Percentiles rank a stretch among this genome's conserved stretches.
These are phyloP conservation scores for Lucifuga dentata DNA, from an alignment of 2,113 vertebrate species.

Conservation along the genomic window DNA sequence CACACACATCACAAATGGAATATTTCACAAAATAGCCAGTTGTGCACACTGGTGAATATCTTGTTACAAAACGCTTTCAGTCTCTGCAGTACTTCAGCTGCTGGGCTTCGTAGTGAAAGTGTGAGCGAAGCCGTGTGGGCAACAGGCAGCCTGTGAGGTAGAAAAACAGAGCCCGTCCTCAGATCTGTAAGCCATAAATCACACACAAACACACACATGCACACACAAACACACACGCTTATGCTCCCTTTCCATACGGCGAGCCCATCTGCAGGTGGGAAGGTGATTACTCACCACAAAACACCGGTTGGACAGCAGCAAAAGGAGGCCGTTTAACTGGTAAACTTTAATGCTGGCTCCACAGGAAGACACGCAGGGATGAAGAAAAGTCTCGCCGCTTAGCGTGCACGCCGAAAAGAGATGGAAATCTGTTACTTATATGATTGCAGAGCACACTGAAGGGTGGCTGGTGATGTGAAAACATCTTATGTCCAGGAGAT, in stretches of 20 bases:
- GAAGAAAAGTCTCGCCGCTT: conserved; percentile 47
- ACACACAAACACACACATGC: conserved; percentile 46
- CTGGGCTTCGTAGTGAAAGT: conserved; percentile 16
- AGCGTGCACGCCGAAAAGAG: conserved; percentile 38
- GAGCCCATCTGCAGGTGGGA: conserved; percentile 76
- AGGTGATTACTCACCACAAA: conserved; percentile 80
- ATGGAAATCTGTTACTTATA: conserved; percentile 31
- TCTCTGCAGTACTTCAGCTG: conserved; percentile 18
- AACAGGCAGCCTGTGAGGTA: conserved; percentile 71
- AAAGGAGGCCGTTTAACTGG: conserved; percentile 76
- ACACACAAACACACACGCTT: conserved; percentile 41
- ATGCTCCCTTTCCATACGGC: conserved; percentile 51
- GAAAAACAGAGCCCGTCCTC: conserved; percentile 52
- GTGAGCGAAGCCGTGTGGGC: conserved; percentile 40
- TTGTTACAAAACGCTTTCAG: conserved; percentile 1
- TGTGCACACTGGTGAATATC: not conserved
- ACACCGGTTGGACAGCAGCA: conserved; percentile 69
- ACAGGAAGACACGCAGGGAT: conserved; percentile 51
- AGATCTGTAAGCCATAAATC: conserved; percentile 72
- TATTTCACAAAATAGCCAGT: not conserved
- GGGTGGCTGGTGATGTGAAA: conserved; percentile 22
- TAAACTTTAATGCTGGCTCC: conserved; percentile 72
- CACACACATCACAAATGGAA: too few relatives aligned
- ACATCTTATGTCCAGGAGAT: conserved; percentile 24
- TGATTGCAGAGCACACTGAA: conserved; percentile 32